Evolutionary conservation across 2,888 invertebrate species (phyloP), one percentile per base, ranked within the genome.

Genomic region (Dynastes maya): DNA sequence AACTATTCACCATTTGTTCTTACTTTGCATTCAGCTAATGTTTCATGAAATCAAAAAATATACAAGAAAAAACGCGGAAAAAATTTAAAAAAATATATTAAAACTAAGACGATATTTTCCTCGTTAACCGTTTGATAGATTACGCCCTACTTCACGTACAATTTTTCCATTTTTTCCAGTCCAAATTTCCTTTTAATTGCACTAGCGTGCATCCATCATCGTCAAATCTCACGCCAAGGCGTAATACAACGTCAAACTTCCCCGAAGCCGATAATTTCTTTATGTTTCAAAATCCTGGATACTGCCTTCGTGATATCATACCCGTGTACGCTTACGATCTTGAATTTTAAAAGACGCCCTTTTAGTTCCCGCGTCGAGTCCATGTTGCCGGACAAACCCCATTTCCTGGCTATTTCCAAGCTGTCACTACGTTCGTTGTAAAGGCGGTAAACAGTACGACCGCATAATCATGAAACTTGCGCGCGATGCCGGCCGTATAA

Each of bases 331-430:
- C 16, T 55, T 55, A 22, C 55, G 22, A 16, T 55, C 55, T 55
- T 55, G 22, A 55, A 55, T 55, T 55, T 55, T 55, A 55, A 22
- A 55, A 55, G 55, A 55, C 55, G 55, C 22, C 16, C 22, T 53
- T 22, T 45, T 45, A 8, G 55, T 55, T 2, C 22, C 13, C 16
- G 8, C 55, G 22, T 22, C 55, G 55, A 63, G 63, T 29, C 51
- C 40, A 37, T 22, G 49, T 55, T 16, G 32, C 16, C 32, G 58
- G 83, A 84, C 84, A 84, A 84, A 85, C 84, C 84, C 84, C 81
- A 85, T 85, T 85, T 86, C 85, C 85, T 84, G 85, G 84, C 83
- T 84, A 85, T 84, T 84, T 85, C 83, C 84, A 83, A 67, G 64
- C 79, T 80, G 80, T 80, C 78, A 76, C 27, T 51, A 27, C 11